Conservation (phyloP, 1,140 invertebrate genomes). For the Drosophila cardini region DNA sequence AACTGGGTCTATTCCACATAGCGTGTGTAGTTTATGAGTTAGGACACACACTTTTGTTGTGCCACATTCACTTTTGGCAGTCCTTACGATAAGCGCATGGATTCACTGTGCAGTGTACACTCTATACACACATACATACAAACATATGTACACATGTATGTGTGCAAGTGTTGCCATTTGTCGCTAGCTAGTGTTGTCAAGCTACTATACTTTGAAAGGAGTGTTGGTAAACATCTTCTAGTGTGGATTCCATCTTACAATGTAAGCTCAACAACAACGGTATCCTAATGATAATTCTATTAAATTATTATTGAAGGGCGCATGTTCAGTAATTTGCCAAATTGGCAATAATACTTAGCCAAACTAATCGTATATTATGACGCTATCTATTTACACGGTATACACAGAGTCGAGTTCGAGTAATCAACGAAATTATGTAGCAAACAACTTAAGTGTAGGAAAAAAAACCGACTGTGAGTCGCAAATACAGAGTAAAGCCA, state of each 20-base stretch:
- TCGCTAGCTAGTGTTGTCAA: no score
- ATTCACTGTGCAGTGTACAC: neutral
- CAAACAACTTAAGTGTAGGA: constrained; percentile 48
- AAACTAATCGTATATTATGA: neutral
- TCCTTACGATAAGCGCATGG: neutral
- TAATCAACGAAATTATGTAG: constrained; percentile 13
- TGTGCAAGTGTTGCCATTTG: neutral
- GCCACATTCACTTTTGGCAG: neutral
- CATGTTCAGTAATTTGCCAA: constrained; percentile 6
- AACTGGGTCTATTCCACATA: constrained; percentile 5
- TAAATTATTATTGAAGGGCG: neutral
- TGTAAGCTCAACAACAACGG: neutral
- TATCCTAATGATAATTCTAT: neutral
- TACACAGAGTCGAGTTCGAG: constrained; percentile 9
- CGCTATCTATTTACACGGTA: constrained; percentile 18
- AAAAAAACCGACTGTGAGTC: constrained; percentile 27
- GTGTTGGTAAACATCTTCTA: neutral
- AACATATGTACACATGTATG: neutral
- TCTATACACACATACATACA: neutral
- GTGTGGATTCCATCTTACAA: neutral
- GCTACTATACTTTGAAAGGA: no score
- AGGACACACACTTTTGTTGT: neutral
- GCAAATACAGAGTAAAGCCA: constrained; percentile 37
- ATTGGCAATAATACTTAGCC: neutral
- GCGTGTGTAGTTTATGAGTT: constrained; percentile 15